Conservation (phyloP, 2,888 invertebrate species). For the Pycnomerus fuliginosus region DNA sequence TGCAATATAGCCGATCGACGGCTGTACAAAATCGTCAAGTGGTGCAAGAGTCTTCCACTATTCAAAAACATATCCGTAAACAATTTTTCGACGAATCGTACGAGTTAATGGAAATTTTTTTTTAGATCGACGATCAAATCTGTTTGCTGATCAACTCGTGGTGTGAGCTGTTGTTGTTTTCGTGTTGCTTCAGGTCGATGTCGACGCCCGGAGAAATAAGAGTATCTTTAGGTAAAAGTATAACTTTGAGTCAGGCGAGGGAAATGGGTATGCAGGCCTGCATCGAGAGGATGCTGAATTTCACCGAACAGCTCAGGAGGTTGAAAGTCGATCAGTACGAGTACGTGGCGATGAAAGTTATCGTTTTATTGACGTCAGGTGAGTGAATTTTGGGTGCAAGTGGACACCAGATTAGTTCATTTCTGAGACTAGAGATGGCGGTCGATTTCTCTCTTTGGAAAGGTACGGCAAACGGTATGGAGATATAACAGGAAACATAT, state of each 20-base stretch:
- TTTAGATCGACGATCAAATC: slow-evolving; percentile 96
- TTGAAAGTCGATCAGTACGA: slow-evolving; percentile 92
- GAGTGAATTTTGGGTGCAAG: slow-evolving; percentile 38
- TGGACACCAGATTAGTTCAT: too few species aligned
- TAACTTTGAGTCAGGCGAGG: slow-evolving; percentile 65
- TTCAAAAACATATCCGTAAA: slow-evolving; percentile 92
- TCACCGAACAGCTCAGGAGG: slow-evolving; percentile 88
- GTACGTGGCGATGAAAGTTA: slow-evolving; percentile 95
- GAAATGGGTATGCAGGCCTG: slow-evolving; percentile 81
- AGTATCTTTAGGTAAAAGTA: slow-evolving; percentile 61
- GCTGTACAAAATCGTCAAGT: slow-evolving; percentile 95
- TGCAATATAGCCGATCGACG: slow-evolving; percentile 95
- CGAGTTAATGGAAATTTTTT: slow-evolving; percentile 19
- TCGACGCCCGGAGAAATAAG: slow-evolving; percentile 86
- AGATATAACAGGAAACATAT: too few species aligned
- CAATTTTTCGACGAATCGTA: slow-evolving; percentile 5
- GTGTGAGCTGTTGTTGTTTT: slow-evolving; percentile 90
- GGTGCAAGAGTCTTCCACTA: slow-evolving; percentile 96
- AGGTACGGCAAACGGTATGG: too few species aligned
- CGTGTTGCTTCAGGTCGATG: slow-evolving; percentile 93
- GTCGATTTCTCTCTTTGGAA: too few species aligned
- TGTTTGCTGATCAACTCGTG: slow-evolving; percentile 95
- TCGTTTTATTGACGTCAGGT: slow-evolving; percentile 90
- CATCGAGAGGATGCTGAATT: slow-evolving; percentile 91
- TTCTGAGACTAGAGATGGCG: too few species aligned